These are phyloP conservation scores for Drosophila melanica DNA, from an alignment of 1,140 invertebrate species.

Conservation along the genomic window DNA sequence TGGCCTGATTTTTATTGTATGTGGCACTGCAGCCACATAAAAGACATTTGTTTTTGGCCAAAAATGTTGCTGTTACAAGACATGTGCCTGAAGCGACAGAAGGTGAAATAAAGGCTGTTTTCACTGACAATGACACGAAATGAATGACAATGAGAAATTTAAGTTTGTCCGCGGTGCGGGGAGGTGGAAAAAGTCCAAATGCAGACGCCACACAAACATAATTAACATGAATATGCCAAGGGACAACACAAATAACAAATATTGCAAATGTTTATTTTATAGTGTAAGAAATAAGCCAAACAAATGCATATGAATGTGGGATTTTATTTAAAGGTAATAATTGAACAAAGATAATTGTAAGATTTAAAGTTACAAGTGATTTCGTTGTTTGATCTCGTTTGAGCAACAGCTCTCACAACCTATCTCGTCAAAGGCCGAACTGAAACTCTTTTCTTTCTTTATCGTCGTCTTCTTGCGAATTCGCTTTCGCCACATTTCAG, in stretches of 20 bases:
- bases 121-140: slow-evolving; percentile 40
- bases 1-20: slow-evolving; percentile 32
- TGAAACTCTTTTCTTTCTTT: too few species aligned
- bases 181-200: slow-evolving; percentile 36
- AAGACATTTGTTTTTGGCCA: slow-evolving; percentile 57
- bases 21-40: slow-evolving; percentile 16
- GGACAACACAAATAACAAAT: slow-evolving; percentile 8
- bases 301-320: not conserved
- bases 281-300: not conserved
- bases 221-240: slow-evolving; percentile 47
- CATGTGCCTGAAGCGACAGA: slow-evolving; percentile 27
- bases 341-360: too few species aligned
- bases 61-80: slow-evolving; percentile 35
- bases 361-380: too few species aligned
- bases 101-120: slow-evolving; percentile 16
- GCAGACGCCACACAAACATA: slow-evolving; percentile 20
- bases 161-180: not conserved
- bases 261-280: not conserved
- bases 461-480: too few species aligned
- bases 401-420: too few species aligned
- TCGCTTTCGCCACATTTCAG: too few species aligned
- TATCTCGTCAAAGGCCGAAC: too few species aligned
- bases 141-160: slow-evolving; percentile 27
- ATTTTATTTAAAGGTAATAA: too few species aligned
- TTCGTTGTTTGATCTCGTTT: too few species aligned